Conservation (phyloP, 2,797 vertebrate species). For the Bradypodion pumilum region DNA sequence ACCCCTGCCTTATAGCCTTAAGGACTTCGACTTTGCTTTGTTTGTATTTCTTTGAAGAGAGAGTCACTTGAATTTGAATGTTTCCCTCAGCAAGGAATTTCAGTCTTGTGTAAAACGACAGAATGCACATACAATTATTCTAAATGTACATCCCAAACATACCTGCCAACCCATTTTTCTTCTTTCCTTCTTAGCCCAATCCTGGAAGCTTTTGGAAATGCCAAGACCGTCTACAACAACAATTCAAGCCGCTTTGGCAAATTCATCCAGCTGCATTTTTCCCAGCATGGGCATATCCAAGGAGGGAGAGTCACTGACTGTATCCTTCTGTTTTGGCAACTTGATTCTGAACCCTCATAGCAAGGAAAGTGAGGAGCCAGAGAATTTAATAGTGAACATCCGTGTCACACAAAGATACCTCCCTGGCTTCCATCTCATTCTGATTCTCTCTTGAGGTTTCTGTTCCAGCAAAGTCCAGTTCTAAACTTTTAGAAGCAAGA, state of each 20-base stretch:
- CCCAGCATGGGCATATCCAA: conserved; percentile 89
- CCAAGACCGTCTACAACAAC: conserved; percentile 94
- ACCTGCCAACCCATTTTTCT: neutral
- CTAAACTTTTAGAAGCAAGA: neutral
- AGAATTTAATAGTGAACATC: neutral
- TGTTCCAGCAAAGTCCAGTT: neutral
- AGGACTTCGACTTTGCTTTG: too few species aligned
- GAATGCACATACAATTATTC: neutral
- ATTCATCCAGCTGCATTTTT: conserved; percentile 93
- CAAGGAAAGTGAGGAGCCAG: neutral
- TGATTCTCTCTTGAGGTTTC: conserved; percentile 10
- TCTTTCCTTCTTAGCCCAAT: conserved; percentile 80
- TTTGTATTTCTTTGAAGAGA: neutral
- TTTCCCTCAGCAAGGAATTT: neutral
- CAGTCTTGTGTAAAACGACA: neutral
- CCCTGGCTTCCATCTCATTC: neutral
- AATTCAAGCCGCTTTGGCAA: conserved; percentile 95
- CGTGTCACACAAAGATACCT: neutral
- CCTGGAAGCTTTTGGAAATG: conserved; percentile 92
- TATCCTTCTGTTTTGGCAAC: conserved; percentile 80
- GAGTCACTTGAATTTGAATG: neutral
- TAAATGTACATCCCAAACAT: neutral
- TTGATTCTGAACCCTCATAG: neutral
- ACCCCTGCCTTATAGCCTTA: too few species aligned
- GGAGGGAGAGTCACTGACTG: conserved; percentile 91